Conservation (phyloP, 2,888 invertebrate species). For the Sipha maydis region DNA sequence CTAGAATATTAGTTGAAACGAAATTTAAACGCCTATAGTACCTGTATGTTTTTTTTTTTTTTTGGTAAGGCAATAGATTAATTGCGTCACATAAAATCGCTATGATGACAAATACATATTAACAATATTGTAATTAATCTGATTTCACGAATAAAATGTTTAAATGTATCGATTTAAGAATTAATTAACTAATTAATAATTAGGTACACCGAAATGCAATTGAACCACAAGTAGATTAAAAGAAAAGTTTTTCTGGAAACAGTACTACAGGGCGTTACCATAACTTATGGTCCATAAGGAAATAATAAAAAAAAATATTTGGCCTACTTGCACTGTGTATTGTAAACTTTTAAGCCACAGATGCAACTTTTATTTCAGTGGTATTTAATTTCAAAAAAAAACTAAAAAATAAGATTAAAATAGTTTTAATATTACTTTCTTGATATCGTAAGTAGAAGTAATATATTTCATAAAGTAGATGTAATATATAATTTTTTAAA, state of each 20-base stretch:
- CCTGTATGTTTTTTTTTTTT: not conserved
- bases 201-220: not conserved
- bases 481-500: not conserved
- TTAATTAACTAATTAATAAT: conserved; percentile 15
- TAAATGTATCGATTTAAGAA: not conserved
- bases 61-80: not conserved
- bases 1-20: not conserved
- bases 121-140: not conserved
- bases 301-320: not conserved
- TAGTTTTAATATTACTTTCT: not conserved
- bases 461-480: not conserved
- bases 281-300: not conserved
- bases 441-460: not conserved
- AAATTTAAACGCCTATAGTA: not conserved
- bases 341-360: not conserved
- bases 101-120: conserved; percentile 36
- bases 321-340: not conserved
- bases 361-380: not conserved
- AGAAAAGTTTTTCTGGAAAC: not conserved
- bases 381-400: not conserved
- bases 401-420: not conserved
- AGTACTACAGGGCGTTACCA: not conserved
- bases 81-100: conserved; percentile 17
- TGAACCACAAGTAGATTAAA: not conserved
- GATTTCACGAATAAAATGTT: not conserved